These are phyloP conservation scores for Misgurnus anguillicaudatus DNA, from an alignment of 2,113 vertebrate species.

Conservation along the genomic window DNA sequence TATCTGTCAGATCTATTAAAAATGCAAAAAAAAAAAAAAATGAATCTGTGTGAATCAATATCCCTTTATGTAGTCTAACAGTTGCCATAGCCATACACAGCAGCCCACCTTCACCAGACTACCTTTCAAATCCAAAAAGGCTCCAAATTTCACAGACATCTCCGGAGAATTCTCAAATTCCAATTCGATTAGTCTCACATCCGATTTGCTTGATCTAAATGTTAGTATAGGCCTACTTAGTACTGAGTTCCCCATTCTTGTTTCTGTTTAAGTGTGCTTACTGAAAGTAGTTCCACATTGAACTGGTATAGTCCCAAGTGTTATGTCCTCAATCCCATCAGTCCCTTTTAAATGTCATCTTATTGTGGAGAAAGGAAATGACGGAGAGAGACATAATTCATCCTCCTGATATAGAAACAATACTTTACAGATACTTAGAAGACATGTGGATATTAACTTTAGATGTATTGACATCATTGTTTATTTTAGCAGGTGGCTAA, in stretches of 20 bases:
- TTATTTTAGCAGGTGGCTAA: background rate
- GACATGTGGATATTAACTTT: background rate
- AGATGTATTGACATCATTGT: background rate
- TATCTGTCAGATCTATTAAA: background rate
- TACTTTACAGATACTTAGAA: slow-evolving; percentile 43
- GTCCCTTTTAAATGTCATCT: background rate
- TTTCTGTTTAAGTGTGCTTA: background rate
- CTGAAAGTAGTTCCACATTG: background rate
- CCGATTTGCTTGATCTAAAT: background rate
- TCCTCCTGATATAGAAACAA: slow-evolving; percentile 36
- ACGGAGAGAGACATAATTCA: background rate
- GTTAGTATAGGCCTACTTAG: background rate
- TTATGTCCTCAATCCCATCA: background rate
- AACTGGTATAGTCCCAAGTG: background rate
- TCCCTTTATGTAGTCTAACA: no score
- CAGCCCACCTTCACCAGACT: background rate
- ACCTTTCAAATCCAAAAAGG: background rate
- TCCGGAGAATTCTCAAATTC: background rate
- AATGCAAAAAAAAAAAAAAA: background rate
- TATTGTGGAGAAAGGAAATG: background rate
- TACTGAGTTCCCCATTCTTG: background rate
- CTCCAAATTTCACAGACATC: background rate
- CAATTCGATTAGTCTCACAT: background rate
- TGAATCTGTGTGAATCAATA: background rate
- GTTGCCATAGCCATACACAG: no score